phyloP scores from a whole-genome alignment of 2,797 vertebrate genomes.

The Liasis olivaceus region DNA sequence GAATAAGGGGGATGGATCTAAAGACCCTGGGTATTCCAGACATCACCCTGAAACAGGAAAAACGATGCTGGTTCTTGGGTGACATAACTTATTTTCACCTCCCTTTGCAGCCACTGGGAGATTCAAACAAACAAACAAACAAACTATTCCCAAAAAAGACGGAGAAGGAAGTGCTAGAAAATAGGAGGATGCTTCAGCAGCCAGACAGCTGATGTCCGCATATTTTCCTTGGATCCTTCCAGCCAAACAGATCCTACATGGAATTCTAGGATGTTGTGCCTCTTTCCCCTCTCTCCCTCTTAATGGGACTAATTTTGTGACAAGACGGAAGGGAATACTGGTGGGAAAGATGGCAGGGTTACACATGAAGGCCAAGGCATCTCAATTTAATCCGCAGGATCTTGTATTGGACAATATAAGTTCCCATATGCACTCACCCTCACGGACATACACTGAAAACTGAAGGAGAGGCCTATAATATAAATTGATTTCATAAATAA shows the following conservation, averaged over 20 bases:
- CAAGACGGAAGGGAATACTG: not conserved
- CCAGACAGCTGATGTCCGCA: not conserved
- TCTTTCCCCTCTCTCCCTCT: not conserved
- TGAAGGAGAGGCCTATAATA: not conserved
- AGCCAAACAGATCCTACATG: not conserved
- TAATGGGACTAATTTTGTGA: not conserved
- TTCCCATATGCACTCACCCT: not conserved
- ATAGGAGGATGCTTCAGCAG: not conserved
- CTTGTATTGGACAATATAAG: not conserved
- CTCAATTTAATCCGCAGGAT: not conserved
- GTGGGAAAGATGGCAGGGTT: not conserved
- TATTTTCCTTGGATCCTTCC: not conserved
- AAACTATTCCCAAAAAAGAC: not conserved
- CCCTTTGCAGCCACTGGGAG: not conserved
- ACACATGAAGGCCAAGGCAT: not conserved
- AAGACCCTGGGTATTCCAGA: not conserved
- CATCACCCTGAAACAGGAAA: not conserved
- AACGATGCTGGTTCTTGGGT: not conserved
- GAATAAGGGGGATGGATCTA: not conserved
- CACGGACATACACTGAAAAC: not conserved
- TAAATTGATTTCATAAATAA: not conserved
- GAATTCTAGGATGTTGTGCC: not conserved
- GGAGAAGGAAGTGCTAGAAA: not conserved
- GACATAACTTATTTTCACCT: not conserved
- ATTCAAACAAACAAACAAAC: not conserved